These are phyloP conservation scores for Onychostruthus taczanowskii DNA, from an alignment of 2,113 vertebrate species.

Conservation along the genomic window DNA sequence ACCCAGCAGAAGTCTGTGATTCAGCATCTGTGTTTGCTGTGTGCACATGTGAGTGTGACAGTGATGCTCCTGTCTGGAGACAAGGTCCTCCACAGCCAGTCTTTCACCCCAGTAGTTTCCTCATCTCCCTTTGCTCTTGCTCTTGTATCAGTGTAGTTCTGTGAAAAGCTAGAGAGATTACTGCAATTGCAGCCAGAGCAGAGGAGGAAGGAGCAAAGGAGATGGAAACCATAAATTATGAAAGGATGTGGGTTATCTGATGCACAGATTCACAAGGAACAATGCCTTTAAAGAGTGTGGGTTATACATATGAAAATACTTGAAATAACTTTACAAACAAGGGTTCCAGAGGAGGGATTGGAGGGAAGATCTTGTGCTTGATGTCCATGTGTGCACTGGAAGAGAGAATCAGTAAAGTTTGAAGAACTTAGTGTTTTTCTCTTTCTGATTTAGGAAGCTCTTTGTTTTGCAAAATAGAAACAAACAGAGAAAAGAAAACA, in stretches of 20 bases:
- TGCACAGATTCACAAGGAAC: neutral
- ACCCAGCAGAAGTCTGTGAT: neutral
- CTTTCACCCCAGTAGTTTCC: neutral
- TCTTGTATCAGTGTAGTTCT: neutral
- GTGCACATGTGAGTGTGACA: neutral
- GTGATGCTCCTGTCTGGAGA: neutral
- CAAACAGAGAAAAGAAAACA: slow-evolving; percentile 36
- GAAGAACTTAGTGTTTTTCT: neutral
- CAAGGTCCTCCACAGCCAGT: neutral
- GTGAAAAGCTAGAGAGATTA: slow-evolving; percentile 7
- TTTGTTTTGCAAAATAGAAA: slow-evolving; percentile 52
- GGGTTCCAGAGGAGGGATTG: neutral
- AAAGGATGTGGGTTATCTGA: slow-evolving; percentile 23
- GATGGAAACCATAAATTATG: neutral
- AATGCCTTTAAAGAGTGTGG: neutral
- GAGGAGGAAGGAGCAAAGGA: neutral
- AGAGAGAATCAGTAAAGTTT: neutral
- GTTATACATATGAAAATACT: neutral
- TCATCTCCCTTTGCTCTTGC: neutral
- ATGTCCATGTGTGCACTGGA: neutral
- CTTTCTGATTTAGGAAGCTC: neutral
- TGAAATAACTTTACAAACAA: neutral
- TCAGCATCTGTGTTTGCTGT: neutral
- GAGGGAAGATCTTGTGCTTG: neutral
- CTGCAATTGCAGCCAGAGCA: neutral